Percentiles rank a stretch among this genome's conserved stretches.
Evolutionary conservation across 2,113 vertebrate species (phyloP).

Genomic region (Thomomys bottae): DNA sequence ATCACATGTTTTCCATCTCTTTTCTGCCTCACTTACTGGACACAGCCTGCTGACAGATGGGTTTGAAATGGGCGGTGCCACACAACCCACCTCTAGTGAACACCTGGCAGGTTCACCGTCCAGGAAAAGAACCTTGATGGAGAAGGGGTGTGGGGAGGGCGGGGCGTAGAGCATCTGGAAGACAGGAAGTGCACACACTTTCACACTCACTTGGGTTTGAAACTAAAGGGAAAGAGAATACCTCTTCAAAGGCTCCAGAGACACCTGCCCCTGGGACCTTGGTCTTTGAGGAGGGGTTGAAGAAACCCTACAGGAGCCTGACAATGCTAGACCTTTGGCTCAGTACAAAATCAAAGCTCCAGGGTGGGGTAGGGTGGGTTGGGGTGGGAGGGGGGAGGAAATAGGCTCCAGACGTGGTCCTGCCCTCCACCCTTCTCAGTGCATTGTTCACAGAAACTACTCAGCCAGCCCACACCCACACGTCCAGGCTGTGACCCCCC

Average conservation of each 20-base stretch:
- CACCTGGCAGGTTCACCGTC: not conserved
- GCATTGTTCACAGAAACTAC: constrained; percentile 81
- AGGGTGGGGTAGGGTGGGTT: not conserved
- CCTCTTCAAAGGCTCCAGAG: constrained; percentile 61
- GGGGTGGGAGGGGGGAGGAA: constrained; percentile 68
- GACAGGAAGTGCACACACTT: not conserved
- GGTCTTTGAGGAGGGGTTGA: constrained; percentile 82
- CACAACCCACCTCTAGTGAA: not conserved
- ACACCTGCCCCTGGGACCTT: not conserved
- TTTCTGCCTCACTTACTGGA: constrained; percentile 6
- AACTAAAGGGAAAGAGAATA: constrained; percentile 48
- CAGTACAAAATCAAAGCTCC: constrained; percentile 86
- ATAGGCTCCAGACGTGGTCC: constrained; percentile 77
- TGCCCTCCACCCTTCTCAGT: constrained; percentile 82
- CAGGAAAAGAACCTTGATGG: too few species aligned
- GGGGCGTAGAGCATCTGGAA: not conserved
- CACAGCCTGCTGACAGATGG: not conserved
- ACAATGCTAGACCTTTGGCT: constrained; percentile 85
- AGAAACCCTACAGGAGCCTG: constrained; percentile 77
- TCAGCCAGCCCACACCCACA: constrained; percentile 52
- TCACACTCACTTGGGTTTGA: not conserved
- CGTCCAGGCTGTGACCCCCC: not conserved
- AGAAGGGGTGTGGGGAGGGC: not conserved
- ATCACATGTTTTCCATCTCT: constrained; percentile 33
- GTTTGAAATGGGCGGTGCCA: not conserved